Evolutionary conservation across 2,888 invertebrate genomes (phyloP).

Genomic region (Caradrina clavipalpis): DNA sequence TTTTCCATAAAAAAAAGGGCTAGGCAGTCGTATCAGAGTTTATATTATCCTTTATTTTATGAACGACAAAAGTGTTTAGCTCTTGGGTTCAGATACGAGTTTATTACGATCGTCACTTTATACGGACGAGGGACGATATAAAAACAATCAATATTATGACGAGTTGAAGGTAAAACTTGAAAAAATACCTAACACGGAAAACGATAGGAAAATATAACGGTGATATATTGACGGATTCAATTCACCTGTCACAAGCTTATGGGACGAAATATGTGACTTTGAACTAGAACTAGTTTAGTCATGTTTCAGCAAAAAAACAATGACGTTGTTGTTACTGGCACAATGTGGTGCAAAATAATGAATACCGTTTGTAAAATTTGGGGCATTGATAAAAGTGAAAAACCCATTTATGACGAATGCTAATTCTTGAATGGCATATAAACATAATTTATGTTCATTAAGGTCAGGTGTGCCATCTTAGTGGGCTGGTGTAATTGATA

Average conservation of each 20-base stretch:
- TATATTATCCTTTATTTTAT: slow-evolving; percentile 19
- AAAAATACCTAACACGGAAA: slow-evolving; percentile 8
- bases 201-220: neutral
- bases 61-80: slow-evolving; percentile 19
- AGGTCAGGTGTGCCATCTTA: neutral
- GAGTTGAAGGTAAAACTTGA: slow-evolving; percentile 3
- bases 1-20: too few species aligned
- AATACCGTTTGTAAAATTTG: slow-evolving; percentile 10
- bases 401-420: slow-evolving; percentile 52
- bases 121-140: slow-evolving; percentile 16
- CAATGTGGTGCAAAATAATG: slow-evolving; percentile 10
- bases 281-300: slow-evolving; percentile 34
- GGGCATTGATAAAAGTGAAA: slow-evolving; percentile 20
- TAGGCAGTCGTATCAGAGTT: slow-evolving; percentile 4
- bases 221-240: slow-evolving; percentile 30
- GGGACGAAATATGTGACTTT: slow-evolving; percentile 16
- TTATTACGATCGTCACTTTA: slow-evolving; percentile 27
- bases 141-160: slow-evolving; percentile 28
- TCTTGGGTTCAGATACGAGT: slow-evolving; percentile 36
- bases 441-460: slow-evolving; percentile 15
- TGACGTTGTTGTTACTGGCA: slow-evolving; percentile 18
- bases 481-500: slow-evolving; percentile 1
- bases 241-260: slow-evolving; percentile 14
- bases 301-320: slow-evolving; percentile 18
- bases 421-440: slow-evolving; percentile 11